Evolutionary conservation across 1,140 invertebrate species (phyloP), one percentile per base, ranked within the genome.

Genomic region (Scylla paramamosain): DNA sequence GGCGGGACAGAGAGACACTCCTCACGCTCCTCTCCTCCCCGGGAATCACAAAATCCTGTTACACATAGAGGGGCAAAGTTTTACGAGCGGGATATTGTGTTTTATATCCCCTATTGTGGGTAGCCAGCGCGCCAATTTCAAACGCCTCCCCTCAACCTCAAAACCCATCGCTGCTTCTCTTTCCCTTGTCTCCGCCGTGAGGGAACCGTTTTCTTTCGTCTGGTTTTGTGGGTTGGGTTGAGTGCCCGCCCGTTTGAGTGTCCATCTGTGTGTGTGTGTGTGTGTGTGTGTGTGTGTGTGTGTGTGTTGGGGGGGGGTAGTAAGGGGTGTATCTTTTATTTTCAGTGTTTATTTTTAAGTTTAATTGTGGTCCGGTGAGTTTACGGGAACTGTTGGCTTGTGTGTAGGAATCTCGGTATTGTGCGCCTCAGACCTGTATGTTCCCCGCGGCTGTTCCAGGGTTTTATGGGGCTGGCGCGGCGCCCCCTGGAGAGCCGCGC

Each of bases 41-140:
- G 39, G 86, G 86, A 87, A 93, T 93, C 92, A 93, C 92, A 93
- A 93, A 93, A 93, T 93, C 92, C 92, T 93, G 92, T 93, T 93
- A 93, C 82, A 93, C 92, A 93, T 93, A 52, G 86, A 93, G 92
- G 92, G 84, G 92, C 82, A 93, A 86, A 93, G 46, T 93, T 93
- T 93, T 93, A 93, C 92, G 92, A 93, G 29, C 8, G 14, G 92
- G 92, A 86, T 93, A 86, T 93, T 86, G 32, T 87, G 82, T 93
- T 93, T 93, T 93, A 93, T 93, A 93, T 93, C 82, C 92, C 92
- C 92, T 48, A 32, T 77, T 93, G 92, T 86, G 46, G 92, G 32
- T 84, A 29, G 92, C 46, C 29, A 20, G 39, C 82, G 46, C 83
- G 92, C 82, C 39, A 87, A 93, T 4, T 93, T 93, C 45, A 93